A percentile compares a stretch with the other conserved stretches of the same genome.
phyloP scores from a whole-genome alignment of 2,888 invertebrate species.

The Xiphydria camelus region DNA sequence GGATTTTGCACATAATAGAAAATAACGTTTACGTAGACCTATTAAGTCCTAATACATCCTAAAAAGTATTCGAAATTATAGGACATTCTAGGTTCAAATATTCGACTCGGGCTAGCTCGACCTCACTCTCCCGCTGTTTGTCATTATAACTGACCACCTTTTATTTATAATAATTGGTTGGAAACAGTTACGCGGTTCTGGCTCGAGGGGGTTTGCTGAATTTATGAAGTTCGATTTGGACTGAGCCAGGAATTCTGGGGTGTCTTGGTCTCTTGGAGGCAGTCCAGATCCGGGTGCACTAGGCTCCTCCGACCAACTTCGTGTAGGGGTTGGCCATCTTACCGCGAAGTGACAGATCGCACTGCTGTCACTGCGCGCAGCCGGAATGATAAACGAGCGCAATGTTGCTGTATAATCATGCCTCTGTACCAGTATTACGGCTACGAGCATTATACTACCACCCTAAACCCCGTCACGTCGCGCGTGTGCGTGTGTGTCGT shows the following conservation, averaged over 20 bases:
- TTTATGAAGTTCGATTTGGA: constrained; percentile 47
- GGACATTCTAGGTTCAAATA: too few relatives aligned
- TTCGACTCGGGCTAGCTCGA: too few relatives aligned
- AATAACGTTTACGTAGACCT: too few relatives aligned
- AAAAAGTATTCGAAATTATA: too few relatives aligned
- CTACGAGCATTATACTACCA: too few relatives aligned
- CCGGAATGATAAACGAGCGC: constrained; percentile 49
- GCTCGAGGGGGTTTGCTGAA: constrained; percentile 36
- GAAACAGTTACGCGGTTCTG: constrained; percentile 52
- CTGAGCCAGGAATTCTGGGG: constrained; percentile 41
- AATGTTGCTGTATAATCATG: constrained; percentile 51
- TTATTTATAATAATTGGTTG: constrained; percentile 56
- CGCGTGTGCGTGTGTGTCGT: too few relatives aligned
- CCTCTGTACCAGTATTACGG: constrained; percentile 14
- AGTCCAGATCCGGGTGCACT: constrained; percentile 44
- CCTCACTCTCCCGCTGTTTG: constrained; percentile 48
- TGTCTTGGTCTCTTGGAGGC: constrained; percentile 51
- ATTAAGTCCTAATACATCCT: too few relatives aligned
- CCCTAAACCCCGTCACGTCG: too few relatives aligned
- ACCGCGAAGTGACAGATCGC: constrained; percentile 51
- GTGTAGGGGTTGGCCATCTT: constrained; percentile 50
- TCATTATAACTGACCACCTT: constrained; percentile 51
- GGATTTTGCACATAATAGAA: too few relatives aligned
- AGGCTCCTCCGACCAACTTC: constrained; percentile 16
- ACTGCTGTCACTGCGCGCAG: constrained; percentile 39